Base-by-base conservation (phyloP, 1,140 invertebrate genomes). In the Mercenaria mercenaria region DNA sequence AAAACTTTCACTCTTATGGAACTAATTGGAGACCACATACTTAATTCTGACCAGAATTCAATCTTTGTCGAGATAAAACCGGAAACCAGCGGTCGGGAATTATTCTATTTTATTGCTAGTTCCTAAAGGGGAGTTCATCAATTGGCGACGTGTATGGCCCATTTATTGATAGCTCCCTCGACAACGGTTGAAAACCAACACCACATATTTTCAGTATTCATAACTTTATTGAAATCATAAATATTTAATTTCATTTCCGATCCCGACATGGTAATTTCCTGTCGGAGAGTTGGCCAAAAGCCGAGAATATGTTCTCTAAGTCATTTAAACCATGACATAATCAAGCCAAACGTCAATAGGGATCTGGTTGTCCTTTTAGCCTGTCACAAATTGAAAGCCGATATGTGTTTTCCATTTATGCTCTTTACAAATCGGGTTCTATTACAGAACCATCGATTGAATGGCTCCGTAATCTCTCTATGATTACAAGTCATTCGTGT, bases 191-290 rank as follows among this genome's bases (percentile, higher is more conserved):
- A 64, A 82, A 82, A 64, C 34, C 61, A 82, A 82, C 56, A 82
- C 80, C 61, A n/a, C 18, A 1, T 67, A 82, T 67, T 59, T 82
- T 82, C 59, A 64, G 61, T 64, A 64, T 82, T 82, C 80, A 82
- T 82, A 82, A 82, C 59, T 82, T 82, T 82, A 82, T 82, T 82
- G 80, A 85, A 74, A 74, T 69, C 82, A 85, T 85, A 85, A 85
- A 85, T 85, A 85, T 85, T 85, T 85, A 43, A 85, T 85, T 59
- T 74, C 67, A 85, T 85, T 72, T 74, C 64, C 82, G 67, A 85
- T 69, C 32, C 6, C 20, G 61, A 85, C 59, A 50, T 43, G 26
- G 64, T 74, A 85, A 85, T 85, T 85, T 85, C 82, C 82, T 85
- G 82, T 52, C 47, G 34, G 8, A 37, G 82, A 85, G 39, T 26